phyloP scores from a whole-genome alignment of 2,888 invertebrate species.

The Plebejus anna region DNA sequence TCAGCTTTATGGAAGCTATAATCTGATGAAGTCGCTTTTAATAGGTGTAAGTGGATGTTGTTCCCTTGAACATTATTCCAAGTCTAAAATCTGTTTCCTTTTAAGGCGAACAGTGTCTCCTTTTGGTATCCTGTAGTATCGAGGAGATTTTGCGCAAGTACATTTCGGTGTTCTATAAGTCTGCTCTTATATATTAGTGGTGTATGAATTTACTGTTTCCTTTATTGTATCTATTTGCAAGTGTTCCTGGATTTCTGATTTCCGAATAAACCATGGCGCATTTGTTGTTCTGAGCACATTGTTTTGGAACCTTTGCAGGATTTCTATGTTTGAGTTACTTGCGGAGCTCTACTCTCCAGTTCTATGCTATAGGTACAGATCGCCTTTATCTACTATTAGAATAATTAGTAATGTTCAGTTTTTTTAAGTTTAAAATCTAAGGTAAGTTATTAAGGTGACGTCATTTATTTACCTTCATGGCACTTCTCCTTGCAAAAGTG shows the following conservation, averaged over 20 bases:
- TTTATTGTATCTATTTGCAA: too few species aligned
- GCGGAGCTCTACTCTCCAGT: neutral
- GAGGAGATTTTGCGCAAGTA: neutral
- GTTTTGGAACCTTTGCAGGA: neutral
- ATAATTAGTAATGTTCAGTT: too few species aligned
- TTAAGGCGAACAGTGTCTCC: neutral
- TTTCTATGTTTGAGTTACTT: neutral
- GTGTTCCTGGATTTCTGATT: too few species aligned
- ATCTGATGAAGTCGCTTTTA: too few species aligned
- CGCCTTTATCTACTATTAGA: neutral
- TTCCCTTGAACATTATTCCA: neutral
- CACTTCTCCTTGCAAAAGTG: conserved; percentile 84
- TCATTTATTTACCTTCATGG: conserved; percentile 75
- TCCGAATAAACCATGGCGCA: too few species aligned
- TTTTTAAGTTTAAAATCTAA: too few species aligned
- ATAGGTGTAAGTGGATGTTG: too few species aligned
- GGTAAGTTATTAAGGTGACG: too few species aligned
- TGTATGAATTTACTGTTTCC: too few species aligned
- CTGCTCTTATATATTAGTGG: too few species aligned
- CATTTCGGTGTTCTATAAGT: neutral
- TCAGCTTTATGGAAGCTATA: too few species aligned
- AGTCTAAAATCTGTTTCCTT: neutral
- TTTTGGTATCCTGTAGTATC: neutral
- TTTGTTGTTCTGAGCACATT: too few species aligned
- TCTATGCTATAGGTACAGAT: neutral